Base-by-base conservation (phyloP, 2,888 invertebrate genomes). In the Rhamphomyia laevipes region DNA sequence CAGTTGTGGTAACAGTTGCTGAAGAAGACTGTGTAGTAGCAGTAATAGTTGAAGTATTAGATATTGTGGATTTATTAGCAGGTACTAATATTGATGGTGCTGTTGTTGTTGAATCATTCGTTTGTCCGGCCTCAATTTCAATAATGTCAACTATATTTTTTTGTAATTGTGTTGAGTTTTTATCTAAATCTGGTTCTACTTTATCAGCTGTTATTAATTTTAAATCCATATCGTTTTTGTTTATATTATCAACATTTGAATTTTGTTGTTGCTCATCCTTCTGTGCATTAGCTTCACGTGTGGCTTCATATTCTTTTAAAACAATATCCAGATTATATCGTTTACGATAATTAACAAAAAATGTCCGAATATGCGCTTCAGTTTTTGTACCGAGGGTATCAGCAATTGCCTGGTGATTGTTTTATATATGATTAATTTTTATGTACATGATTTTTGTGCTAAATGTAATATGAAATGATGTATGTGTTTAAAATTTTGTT, bases 311-410 rank as follows among this genome's bases (percentile, higher is more conserved):
- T 61, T 94, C 92, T 61, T 86, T 83, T 46, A 94, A 73, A 35
- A 90, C 82, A 16, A 80, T 80, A 68, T 95, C 94, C 56, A 95
- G 74, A 71, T 90, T 89, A 71, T 86, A 92, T 50, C 89, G 81
- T 58, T 90, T 82, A 44, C 92, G 81, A 71, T 95, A 89, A 65
- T 89, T 92, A 10, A 88, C 80, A 72, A 90, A 96, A 73, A 95
- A 96, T 45, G 85, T 84, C 55, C 92, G 83, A 43, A 96, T 78
- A 66, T 95, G 94, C 45, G 86, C 82, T 70, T 94, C 95, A 1
- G 89, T 92, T 74, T 96, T 96, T 46, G 92, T 96, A 53, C 93
- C 93, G 56, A 96, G 79, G 12, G 92, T 85, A 67, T 95, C 94
- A 15, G 96, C 92, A 57, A 96, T 95, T 30, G 92, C 90, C 73